Evolutionary conservation across 2,113 vertebrate species (phyloP), one percentile per base, ranked within the genome.

Genomic region (Cnemophilus loriae): DNA sequence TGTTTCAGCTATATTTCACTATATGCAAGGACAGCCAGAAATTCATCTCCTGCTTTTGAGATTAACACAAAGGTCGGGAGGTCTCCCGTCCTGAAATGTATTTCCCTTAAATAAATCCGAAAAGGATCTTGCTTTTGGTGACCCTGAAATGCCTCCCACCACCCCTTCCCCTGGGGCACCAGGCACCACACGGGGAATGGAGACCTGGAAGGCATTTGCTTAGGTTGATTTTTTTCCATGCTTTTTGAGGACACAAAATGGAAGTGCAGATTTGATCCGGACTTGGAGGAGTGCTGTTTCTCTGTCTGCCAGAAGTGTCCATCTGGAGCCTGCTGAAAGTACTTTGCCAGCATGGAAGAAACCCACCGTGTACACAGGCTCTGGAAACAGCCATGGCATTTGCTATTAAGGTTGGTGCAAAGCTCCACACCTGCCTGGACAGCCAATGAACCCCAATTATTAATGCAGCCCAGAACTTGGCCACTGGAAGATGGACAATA

Each of bases 1-100:
- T 91, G 94, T 79, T 96, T 95, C 89, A 93, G 79, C 85, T 96
- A 44, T 91, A 82, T 88, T 96, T 97, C 93, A 94, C 90, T 90
- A 91, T 95, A 84, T 28, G 68, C 64, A 83, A 90, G 84, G 86
- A 82, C 77, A 95, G 93, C 28, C 9, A 9, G 78, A 95, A 93
- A 93, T 61, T 75, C 9, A 63, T 84, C 85, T 91, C 80, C 76
- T 91, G 84, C 81, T 92, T 70, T 93, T 75, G 46, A 82, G 50
- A 79, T 76, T 64, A 73, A 90, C 1, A 15, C 39, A 87, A 88
- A 89, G 56, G 78, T 68, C 0, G 2, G 42, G 84, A 94, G 73
- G 68, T 86, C 47, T 96, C 69, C 74, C 49, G 1, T 61, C 64
- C 75, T 52, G 53, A 91, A 82, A 87, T 16, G 6, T 69, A 84